These are phyloP conservation scores for Drosophila punjabiensis DNA, from an alignment of 1,140 invertebrate genomes.

Conservation along the genomic window DNA sequence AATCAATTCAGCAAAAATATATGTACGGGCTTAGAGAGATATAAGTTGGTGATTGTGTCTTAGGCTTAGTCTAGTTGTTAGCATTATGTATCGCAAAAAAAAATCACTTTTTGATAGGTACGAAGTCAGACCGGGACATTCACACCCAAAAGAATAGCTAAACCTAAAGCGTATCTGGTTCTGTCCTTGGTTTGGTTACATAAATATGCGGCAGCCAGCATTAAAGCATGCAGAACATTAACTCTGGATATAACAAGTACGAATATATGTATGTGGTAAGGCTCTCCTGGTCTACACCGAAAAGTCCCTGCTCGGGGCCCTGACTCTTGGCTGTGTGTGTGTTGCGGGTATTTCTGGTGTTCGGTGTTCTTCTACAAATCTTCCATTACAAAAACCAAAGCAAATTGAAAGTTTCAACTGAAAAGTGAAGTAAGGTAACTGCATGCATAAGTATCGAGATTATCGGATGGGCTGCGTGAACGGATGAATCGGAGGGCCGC, in stretches of 20 bases:
- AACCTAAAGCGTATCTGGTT: conserved; percentile 58
- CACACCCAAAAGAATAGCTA: conserved; percentile 53
- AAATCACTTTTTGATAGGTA: conserved; percentile 18
- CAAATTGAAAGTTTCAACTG: conserved; percentile 53
- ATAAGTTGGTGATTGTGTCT: conserved; percentile 44
- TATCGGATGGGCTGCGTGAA: conserved; percentile 50
- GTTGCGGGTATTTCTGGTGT: conserved; percentile 42
- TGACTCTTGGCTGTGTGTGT: conserved; percentile 52
- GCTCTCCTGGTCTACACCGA: conserved; percentile 30
- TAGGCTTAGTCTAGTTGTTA: conserved; percentile 55
- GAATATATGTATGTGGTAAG: conserved; percentile 17
- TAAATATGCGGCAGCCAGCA: conserved; percentile 80
- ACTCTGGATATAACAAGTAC: conserved; percentile 32
- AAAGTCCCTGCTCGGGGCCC: conserved; percentile 18
- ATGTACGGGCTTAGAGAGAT: conserved; percentile 40
- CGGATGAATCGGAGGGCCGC: conserved; percentile 56
- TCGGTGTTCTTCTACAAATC: conserved; percentile 57
- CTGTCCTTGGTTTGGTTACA: conserved; percentile 30
- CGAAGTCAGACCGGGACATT: conserved; percentile 54
- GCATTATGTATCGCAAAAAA: conserved; percentile 21
- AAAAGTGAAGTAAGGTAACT: conserved; percentile 57
- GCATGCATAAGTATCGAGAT: conserved; percentile 65
- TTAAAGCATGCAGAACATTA: conserved; percentile 75
- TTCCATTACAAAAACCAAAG: conserved; percentile 56
- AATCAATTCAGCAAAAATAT: conserved; percentile 63